Base-by-base conservation (phyloP, 2,888 invertebrate species). In the Leptarthrus brevirostris region DNA sequence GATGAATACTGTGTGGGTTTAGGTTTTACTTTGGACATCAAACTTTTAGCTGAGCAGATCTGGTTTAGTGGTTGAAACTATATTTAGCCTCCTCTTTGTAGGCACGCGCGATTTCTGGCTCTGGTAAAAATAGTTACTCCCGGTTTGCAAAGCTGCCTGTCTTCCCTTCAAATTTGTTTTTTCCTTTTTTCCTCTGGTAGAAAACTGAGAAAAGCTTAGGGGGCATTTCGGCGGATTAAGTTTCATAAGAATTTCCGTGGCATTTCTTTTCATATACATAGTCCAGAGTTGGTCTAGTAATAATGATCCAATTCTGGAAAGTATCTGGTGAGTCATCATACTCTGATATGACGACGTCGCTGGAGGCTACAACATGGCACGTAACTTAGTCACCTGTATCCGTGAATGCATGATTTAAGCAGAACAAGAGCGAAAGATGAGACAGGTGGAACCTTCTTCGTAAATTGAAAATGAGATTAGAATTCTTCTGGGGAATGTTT, bases 321-420 rank as follows among this genome's bases (percentile, higher is more conserved):
- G n/a, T n/a, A n/a, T n/a, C n/a, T 14, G 49, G 47, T 66, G 66
- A 66, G 26, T 66, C 66, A 66, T 24, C 30, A 2, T 24, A 12
- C 1, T 4, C 47, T 16, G 12, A 16, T 14, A 16, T n/a, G 47
- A 16, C 16, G 47, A 47, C 6, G n/a, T n/a, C n/a, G n/a, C n/a
- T n/a, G 47, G 49, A 22, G 66, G 47, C 47, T 47, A n/a, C n/a
- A n/a, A n/a, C 16, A 47, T 26, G 20, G 47, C 44, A 66, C 47
- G 53, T 20, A 22, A 47, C 66, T 66, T 66, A 66, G 47, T 66
- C 66, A 66, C 66, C 66, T 49, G 26, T 30, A 8, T 16, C 24
- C 12, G 18, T 20, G 20, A n/a, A n/a, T 4, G 26, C 47, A 24
- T 64, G 47, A 20, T 22, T 44, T n/a, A 2, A 24, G 22, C 12